A percentile compares a stretch with the other conserved stretches of the same genome.
Evolutionary conservation across 2,113 vertebrate genomes (phyloP).

Genomic region (Etia nguti): DNA sequence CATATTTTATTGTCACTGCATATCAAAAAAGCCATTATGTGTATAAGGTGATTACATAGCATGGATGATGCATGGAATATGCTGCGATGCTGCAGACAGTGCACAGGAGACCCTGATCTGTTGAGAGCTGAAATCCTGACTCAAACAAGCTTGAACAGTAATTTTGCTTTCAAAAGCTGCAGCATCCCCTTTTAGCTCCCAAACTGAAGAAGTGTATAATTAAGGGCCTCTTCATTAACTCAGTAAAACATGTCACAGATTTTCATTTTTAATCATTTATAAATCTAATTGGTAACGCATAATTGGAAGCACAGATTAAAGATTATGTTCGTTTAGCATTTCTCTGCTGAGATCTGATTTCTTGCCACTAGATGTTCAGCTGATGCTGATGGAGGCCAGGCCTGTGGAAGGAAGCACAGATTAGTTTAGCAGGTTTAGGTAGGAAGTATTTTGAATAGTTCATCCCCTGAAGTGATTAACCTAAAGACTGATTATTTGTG

Average conservation of each 20-base stretch:
- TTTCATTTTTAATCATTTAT: background rate
- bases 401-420: background rate
- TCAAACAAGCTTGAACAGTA: background rate
- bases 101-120: background rate
- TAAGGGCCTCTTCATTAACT: background rate
- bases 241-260: background rate
- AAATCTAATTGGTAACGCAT: background rate
- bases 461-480: rapidly evolving
- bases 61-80: background rate
- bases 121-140: rapidly evolving
- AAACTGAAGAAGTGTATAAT: background rate
- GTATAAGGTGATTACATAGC: background rate
- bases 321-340: background rate
- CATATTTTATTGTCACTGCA: background rate
- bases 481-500: background rate
- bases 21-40: background rate
- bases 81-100: background rate
- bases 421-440: background rate
- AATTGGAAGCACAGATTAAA: background rate
- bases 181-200: background rate
- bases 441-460: background rate
- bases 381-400: background rate
- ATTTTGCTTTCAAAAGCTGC: background rate
- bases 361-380: background rate
- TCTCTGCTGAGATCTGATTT: background rate